Evolutionary conservation across 1,140 invertebrate genomes (phyloP), one percentile per base, ranked within the genome.

Genomic region (Tenebrio molitor): DNA sequence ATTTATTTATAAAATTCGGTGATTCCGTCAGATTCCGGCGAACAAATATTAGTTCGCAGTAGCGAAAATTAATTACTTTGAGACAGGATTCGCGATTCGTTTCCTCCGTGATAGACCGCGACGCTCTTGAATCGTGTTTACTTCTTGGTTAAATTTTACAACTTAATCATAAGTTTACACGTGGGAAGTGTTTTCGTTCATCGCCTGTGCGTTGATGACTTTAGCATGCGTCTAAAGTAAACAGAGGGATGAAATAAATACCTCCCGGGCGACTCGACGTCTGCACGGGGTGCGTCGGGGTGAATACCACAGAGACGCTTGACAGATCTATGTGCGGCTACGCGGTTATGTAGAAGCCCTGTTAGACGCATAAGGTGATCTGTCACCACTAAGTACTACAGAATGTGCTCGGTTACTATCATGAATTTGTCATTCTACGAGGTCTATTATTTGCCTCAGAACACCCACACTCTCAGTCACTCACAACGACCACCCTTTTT

Each of bases 341-440:
- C 21, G 75, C 69, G 73, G 75, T 74, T 69, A 64, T 76, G 74
- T 74, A 53, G 67, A 41, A 64, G 72, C 44, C 44, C 67, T 76
- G 72, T 70, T 67, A 73, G 50, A 21, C 71, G 39, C 71, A 76
- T 74, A 71, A 74, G 73, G 73, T 71, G 75, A 76, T 76, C 75
- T 74, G 75, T 76, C 75, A 76, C 73, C 73, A 71, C 73, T 76
- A 76, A 76, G 58, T 74, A 73, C 75, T 74, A 76, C 69, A 69
- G 70, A 74, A 76, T 74, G 63, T 66, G 41, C 71, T 63, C 69
- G 23, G 17, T 39, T 72, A 65, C 73, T 69, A 76, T 74, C 75
- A 74, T 72, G 75, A 76, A 76, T 76, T 76, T 76, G 75, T 76
- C 75, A 75, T 76, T 76, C 75, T 62, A 65, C 70, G 72, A 29